A percentile compares a stretch with the other conserved stretches of the same genome.
These are phyloP conservation scores for Cecidostiba fungosa DNA, from an alignment of 2,888 invertebrate species.

Conservation along the genomic window DNA sequence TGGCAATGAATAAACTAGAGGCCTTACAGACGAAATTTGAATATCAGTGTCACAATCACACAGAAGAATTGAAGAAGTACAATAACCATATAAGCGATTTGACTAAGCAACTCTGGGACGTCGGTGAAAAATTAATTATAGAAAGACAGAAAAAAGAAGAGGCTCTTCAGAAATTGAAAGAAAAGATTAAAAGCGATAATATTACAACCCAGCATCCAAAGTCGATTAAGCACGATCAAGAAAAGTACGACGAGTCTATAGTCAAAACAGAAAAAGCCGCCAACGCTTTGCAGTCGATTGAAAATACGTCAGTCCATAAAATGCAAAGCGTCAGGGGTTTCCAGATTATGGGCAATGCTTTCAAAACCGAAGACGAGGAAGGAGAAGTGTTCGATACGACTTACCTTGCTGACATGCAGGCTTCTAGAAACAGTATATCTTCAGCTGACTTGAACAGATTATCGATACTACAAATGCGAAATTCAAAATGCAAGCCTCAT, in stretches of 20 bases:
- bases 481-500: constrained; percentile 92
- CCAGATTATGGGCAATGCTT: constrained; percentile 77
- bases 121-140: constrained; percentile 83
- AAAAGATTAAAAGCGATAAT: constrained; percentile 61
- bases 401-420: constrained; percentile 81
- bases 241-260: constrained; percentile 38
- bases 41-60: constrained; percentile 74
- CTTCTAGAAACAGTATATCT: constrained; percentile 10
- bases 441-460: constrained; percentile 79
- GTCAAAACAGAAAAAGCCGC: constrained; percentile 51
- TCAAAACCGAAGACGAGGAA: constrained; percentile 88
- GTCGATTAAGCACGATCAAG: constrained; percentile 48
- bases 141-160: constrained; percentile 83
- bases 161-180: constrained; percentile 77
- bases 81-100: constrained; percentile 82
- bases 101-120: constrained; percentile 83
- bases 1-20: constrained; percentile 80
- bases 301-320: constrained; percentile 67
- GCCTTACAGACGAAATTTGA: constrained; percentile 73
- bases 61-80: constrained; percentile 80
- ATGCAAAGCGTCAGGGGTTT: constrained; percentile 75
- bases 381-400: constrained; percentile 92
- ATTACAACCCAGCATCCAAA: constrained; percentile 58
- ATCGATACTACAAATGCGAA: constrained; percentile 89
- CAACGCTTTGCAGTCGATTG: constrained; percentile 41